Evolutionary conservation across 2,888 invertebrate species (phyloP).

Genomic region (Amphipoea lucens): DNA sequence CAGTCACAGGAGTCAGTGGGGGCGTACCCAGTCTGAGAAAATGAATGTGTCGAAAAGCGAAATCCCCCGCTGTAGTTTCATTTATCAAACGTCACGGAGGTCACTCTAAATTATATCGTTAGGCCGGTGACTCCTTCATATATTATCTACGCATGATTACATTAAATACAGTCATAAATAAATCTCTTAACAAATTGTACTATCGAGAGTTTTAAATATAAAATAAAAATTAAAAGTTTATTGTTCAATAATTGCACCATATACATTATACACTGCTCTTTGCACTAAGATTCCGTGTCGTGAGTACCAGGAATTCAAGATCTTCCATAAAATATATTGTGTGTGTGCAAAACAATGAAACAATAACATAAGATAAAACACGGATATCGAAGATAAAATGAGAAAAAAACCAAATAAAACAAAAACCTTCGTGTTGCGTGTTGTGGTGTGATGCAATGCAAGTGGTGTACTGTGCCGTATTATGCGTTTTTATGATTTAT

Average conservation of each 20-base stretch:
- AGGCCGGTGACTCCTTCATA: slow-evolving; percentile 53
- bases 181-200: slow-evolving; percentile 3
- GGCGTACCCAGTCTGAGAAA: slow-evolving; percentile 46
- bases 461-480: neutral
- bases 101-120: slow-evolving; percentile 65
- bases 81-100: slow-evolving; percentile 63
- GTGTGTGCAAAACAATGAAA: neutral
- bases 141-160: slow-evolving; percentile 60
- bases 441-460: neutral
- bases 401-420: neutral
- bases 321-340: neutral
- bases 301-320: neutral
- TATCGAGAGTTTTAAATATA: neutral
- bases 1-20: slow-evolving; percentile 19
- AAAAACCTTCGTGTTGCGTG: neutral
- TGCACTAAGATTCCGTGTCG: too few species aligned
- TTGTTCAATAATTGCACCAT: neutral
- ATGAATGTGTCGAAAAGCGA: slow-evolving; percentile 64
- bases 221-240: neutral
- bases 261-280: neutral
- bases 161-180: slow-evolving; percentile 48
- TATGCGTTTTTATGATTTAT: neutral
- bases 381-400: neutral
- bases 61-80: slow-evolving; percentile 59
- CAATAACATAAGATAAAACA: neutral